Evolutionary conservation across 2,888 invertebrate species (phyloP).

Genomic region (Tipula lateralis): DNA sequence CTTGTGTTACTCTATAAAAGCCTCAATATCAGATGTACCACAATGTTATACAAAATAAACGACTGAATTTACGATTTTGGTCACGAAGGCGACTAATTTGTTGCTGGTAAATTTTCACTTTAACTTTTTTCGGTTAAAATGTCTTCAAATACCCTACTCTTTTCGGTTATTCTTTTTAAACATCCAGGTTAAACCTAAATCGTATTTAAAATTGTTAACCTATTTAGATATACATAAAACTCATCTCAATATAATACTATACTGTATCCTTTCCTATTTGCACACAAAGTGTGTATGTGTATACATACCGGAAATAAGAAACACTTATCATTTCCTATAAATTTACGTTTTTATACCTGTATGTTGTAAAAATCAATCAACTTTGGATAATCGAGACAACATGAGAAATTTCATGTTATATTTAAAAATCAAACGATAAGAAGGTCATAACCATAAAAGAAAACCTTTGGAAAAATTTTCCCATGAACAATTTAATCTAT

Average conservation of each 20-base stretch:
- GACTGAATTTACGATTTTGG: no score
- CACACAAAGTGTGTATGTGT: background rate
- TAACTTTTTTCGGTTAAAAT: no score
- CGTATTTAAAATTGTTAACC: background rate
- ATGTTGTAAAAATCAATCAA: background rate
- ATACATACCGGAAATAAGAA: background rate
- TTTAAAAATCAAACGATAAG: background rate
- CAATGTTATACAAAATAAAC: no score
- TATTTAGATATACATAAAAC: background rate
- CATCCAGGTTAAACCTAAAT: background rate
- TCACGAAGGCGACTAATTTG: no score
- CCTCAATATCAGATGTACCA: no score
- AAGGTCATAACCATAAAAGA: conserved; percentile 5
- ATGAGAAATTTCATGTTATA: background rate
- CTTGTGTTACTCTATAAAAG: no score
- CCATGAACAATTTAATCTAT: background rate
- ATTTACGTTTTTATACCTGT: background rate
- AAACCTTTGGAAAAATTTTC: background rate
- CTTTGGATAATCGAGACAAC: background rate
- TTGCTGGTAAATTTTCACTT: no score
- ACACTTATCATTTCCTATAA: background rate
- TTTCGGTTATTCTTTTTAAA: background rate
- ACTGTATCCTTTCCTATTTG: background rate
- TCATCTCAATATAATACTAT: background rate
- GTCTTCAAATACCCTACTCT: no score